Base-by-base conservation (phyloP, 2,113 vertebrate species). In the Burhinus oedicnemus region DNA sequence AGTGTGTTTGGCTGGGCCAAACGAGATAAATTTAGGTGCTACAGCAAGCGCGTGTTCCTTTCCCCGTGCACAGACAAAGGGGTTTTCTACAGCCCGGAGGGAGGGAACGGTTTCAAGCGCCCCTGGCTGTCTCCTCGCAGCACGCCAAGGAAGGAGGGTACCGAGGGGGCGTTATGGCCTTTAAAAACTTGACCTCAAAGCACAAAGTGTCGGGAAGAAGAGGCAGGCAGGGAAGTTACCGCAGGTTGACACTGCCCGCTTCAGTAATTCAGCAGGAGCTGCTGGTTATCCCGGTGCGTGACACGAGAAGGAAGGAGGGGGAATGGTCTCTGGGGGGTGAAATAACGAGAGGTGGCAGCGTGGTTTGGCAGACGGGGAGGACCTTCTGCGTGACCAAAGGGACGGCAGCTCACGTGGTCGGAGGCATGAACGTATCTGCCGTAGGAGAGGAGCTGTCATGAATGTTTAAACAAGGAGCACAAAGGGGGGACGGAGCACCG, bases 161-260 rank as follows among this genome's bases (percentile, higher is more conserved):
- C 38, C 5, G 4, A 77, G 17, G 38, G 34, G 42, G 26, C 0
- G 6, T n/a, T 3, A 2, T 0, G 1, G 47, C 22, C 36, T 40
- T 30, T 12, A 7, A 27, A 38, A 58, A 6, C n/a, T 8, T 22
- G 42, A 34, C 55, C 60, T 82, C 71, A n/a, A 29, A 60, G 85
- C 62, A 14, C 30, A 15, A 13, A 65, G 15, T 12, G 6, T 49
- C 2, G 2, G 30, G n/a, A 8, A 15, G 47, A 80, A 54, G 66
- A 54, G 44, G 40, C 22, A 15, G 86, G 69, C 42, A 45, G 68
- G 54, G 60, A 34, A 25, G n/a, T 13, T 26, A 11, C 49, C 5
- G 0, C 5, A 5, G 51, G 58, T 17, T 38, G 19, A 44, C 5
- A 19, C 65, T 66, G 52, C 45, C 65, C 2, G 13, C 83, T 72